These are phyloP conservation scores for Sphaerophoria taeniata DNA, from an alignment of 2,888 invertebrate species.

Conservation along the genomic window DNA sequence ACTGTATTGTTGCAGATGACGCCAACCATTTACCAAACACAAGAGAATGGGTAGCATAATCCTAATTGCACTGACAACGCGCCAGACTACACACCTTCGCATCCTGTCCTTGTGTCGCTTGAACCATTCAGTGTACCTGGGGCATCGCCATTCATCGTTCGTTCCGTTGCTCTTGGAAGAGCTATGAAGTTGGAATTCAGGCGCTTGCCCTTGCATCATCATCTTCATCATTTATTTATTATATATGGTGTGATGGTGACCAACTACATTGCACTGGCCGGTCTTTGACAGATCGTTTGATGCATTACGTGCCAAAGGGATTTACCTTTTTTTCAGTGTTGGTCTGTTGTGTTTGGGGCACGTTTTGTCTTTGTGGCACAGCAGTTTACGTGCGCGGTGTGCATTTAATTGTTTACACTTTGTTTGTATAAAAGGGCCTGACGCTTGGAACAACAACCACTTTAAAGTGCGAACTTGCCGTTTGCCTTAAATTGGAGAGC, in stretches of 20 bases:
- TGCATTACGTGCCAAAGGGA: constrained; percentile 74
- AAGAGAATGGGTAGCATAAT: constrained; percentile 64
- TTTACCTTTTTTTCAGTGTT: constrained; percentile 42
- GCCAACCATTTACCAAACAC: constrained; percentile 43
- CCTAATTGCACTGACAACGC: constrained; percentile 71
- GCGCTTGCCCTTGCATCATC: constrained; percentile 54
- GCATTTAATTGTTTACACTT: constrained; percentile 63
- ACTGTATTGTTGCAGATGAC: constrained; percentile 63
- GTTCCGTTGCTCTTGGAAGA: neutral
- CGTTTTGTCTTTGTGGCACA: constrained; percentile 65
- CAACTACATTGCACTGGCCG: constrained; percentile 34
- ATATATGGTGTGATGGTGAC: too few relatives aligned
- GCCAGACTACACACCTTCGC: constrained; percentile 69
- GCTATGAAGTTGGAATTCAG: neutral
- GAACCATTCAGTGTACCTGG: constrained; percentile 38
- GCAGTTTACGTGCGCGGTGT: constrained; percentile 29
- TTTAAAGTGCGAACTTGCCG: constrained; percentile 57
- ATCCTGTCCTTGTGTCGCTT: too few relatives aligned
- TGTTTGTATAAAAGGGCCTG: constrained; percentile 29
- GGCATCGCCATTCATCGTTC: neutral
- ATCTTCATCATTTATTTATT: constrained; percentile 70
- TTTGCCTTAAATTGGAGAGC: too few relatives aligned
- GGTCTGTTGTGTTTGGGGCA: constrained; percentile 5
- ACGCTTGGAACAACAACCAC: constrained; percentile 23
- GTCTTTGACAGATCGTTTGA: constrained; percentile 71